A percentile compares a stretch with the other conserved stretches of the same genome.
These are phyloP conservation scores for Plemyria rubiginata DNA, from an alignment of 2,888 invertebrate genomes.

Conservation along the genomic window DNA sequence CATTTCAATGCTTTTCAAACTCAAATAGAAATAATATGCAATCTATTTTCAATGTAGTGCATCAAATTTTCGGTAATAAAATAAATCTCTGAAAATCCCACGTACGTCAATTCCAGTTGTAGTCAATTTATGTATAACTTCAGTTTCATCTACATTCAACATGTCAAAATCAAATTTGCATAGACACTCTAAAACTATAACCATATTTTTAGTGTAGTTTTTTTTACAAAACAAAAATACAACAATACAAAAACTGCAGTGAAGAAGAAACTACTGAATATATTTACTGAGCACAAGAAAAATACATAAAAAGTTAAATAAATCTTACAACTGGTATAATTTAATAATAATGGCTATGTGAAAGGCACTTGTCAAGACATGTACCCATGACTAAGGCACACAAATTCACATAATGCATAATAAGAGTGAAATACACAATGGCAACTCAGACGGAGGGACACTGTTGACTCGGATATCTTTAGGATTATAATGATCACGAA, in stretches of 20 bases:
- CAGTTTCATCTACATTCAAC: conserved; percentile 9
- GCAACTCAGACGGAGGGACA: conserved; percentile 35
- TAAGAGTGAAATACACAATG: conserved; percentile 46
- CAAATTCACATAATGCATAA: conserved; percentile 48
- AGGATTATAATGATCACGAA: conserved; percentile 36
- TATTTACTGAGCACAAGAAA: no score
- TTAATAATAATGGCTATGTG: conserved; percentile 9
- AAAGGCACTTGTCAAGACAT: conserved; percentile 42
- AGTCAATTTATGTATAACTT: conserved; percentile 19
- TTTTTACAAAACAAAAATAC: no score
- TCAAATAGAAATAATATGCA: conserved; percentile 32
- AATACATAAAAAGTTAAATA: not conserved
- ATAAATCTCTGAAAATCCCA: conserved; percentile 23
- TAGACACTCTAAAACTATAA: not conserved
- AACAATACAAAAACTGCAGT: no score
- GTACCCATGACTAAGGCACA: conserved; percentile 43
- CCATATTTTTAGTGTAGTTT: no score
- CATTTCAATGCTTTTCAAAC: conserved; percentile 28
- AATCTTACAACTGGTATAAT: conserved; percentile 6
- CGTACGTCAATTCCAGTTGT: conserved; percentile 11
- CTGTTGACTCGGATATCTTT: conserved; percentile 41
- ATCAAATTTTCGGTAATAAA: conserved; percentile 34
- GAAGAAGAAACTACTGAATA: no score
- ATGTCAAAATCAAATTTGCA: conserved; percentile 7
- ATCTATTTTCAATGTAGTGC: conserved; percentile 20